A percentile compares a stretch with the other conserved stretches of the same genome.
These are phyloP conservation scores for Eurytemora carolleeae DNA, from an alignment of 1,140 invertebrate species.

Conservation along the genomic window DNA sequence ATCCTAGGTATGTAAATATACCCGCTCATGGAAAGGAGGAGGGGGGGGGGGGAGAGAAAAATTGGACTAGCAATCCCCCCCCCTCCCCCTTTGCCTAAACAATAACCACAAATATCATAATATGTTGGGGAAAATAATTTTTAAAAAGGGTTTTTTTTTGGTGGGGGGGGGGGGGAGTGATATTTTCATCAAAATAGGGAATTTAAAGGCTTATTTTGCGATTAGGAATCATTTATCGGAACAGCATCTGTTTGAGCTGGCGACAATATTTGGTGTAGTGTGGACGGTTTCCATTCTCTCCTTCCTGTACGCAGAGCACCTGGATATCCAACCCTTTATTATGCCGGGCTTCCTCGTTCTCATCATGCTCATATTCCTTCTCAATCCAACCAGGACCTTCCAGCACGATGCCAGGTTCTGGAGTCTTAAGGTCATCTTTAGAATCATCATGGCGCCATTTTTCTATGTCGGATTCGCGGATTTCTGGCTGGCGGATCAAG, in stretches of 20 bases:
- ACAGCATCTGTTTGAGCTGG: slow-evolving; percentile 89
- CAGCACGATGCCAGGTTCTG: slow-evolving; percentile 52
- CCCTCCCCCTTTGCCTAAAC: no score
- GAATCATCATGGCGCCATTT: slow-evolving; percentile 76
- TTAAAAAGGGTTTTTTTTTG: no score
- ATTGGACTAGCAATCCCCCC: no score
- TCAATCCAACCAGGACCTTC: slow-evolving; percentile 84
- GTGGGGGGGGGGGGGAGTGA: no score
- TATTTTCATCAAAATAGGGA: no score
- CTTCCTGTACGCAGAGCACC: slow-evolving; percentile 44
- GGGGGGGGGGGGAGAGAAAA: no score
- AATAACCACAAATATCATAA: no score
- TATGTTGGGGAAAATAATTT: no score
- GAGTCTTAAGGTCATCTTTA: slow-evolving; percentile 31
- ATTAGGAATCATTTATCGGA: no score
- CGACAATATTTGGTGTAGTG: slow-evolving; percentile 78
- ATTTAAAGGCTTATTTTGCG: no score
- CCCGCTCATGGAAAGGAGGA: no score
- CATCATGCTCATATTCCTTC: slow-evolving; percentile 65
- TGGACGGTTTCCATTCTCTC: slow-evolving; percentile 63
- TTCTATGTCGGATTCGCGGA: slow-evolving; percentile 92
- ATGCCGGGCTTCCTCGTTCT: slow-evolving; percentile 67
- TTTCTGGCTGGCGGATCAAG: slow-evolving; percentile 98
- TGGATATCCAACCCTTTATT: slow-evolving; percentile 75
- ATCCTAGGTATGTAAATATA: slow-evolving; percentile 88